Percentiles rank a stretch among this genome's conserved stretches.
phyloP scores from a whole-genome alignment of 1,140 invertebrate species.

The Euglossa dilemma region DNA sequence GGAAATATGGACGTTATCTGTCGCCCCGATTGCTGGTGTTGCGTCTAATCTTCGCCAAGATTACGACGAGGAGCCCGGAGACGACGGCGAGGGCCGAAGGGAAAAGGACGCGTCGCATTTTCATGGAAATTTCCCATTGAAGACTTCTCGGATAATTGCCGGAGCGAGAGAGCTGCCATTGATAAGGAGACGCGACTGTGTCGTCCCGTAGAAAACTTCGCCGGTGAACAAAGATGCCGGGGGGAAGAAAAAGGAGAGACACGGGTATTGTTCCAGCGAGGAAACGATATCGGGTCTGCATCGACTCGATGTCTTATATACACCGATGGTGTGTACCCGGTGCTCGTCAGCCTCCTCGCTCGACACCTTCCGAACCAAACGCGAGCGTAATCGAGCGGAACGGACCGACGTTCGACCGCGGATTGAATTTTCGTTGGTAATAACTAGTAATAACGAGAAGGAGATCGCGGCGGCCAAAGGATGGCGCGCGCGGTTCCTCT shows the following conservation, averaged over 20 bases:
- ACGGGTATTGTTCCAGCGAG: neutral
- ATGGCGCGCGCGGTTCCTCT: too few relatives aligned
- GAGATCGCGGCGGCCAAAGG: neutral
- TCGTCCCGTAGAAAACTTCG: neutral
- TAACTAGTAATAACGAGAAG: neutral
- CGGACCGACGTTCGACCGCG: too few relatives aligned
- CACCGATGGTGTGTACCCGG: too few relatives aligned
- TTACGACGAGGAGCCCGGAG: neutral
- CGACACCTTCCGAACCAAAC: too few relatives aligned
- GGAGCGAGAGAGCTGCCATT: neutral
- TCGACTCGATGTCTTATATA: neutral
- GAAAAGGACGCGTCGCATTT: neutral
- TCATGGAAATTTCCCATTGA: conserved; percentile 38
- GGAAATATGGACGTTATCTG: conserved; percentile 20
- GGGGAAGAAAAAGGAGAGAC: neutral
- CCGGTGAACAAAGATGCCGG: neutral
- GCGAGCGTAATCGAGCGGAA: neutral
- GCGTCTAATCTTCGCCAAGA: neutral
- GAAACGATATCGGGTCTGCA: neutral
- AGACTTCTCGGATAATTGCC: conserved; percentile 11
- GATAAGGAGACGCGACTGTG: conserved; percentile 26
- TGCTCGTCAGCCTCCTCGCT: too few relatives aligned
- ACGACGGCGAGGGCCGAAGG: neutral
- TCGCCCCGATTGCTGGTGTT: neutral
- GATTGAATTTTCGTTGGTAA: neutral